Evolutionary conservation across 2,113 vertebrate species (phyloP).

Genomic region (Leiothrix lutea): DNA sequence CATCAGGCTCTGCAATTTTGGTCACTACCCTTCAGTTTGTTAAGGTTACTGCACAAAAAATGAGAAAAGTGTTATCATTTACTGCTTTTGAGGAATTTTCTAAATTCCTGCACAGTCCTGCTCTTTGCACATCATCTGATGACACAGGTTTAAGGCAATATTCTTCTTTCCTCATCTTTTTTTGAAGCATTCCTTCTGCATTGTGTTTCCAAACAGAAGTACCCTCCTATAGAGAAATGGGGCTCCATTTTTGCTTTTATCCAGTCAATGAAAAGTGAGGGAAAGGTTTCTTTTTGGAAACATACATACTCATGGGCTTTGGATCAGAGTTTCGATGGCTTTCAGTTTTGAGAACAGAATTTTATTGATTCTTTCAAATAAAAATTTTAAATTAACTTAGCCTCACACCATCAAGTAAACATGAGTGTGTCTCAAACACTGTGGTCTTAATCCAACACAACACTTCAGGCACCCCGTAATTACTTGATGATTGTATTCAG

Average conservation of each 20-base stretch:
- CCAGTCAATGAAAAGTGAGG: background rate
- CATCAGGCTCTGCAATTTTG: background rate
- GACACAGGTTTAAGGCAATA: background rate
- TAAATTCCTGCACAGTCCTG: background rate
- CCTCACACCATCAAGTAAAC: background rate
- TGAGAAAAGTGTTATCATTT: background rate
- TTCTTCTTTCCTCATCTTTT: background rate
- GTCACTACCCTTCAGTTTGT: background rate
- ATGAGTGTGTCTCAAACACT: background rate
- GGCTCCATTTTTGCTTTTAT: background rate
- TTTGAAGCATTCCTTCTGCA: background rate
- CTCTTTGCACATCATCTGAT: background rate
- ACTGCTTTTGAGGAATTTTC: slow-evolving; percentile 3
- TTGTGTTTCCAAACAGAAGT: background rate
- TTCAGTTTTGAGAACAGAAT: background rate
- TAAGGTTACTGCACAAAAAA: background rate
- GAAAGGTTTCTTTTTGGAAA: background rate
- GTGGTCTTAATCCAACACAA: background rate
- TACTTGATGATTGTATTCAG: background rate
- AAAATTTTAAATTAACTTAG: background rate
- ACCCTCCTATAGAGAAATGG: background rate
- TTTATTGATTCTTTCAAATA: background rate
- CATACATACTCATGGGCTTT: background rate
- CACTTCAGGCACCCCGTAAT: background rate
- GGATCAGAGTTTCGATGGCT: background rate